phyloP scores from a whole-genome alignment of 2,888 invertebrate genomes.

The Halictus ligatus region DNA sequence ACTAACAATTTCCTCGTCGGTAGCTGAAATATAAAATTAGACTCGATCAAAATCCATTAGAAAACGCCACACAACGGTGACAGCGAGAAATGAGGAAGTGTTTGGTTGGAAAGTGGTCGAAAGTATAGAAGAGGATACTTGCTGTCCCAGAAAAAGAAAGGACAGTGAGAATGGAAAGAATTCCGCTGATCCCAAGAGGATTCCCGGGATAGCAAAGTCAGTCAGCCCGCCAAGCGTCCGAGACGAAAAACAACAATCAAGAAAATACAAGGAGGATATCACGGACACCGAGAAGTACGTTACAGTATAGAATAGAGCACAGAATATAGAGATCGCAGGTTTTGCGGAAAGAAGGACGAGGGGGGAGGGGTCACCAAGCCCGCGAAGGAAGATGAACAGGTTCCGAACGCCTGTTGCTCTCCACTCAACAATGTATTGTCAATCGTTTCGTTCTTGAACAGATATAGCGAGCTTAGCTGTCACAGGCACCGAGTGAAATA shows the following conservation, averaged over 20 bases:
- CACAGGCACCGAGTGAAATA: slow-evolving; percentile 77
- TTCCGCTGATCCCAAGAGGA: background rate
- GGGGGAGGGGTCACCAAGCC: background rate
- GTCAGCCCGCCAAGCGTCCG: background rate
- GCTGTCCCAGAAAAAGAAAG: background rate
- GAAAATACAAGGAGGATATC: background rate
- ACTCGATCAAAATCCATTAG: background rate
- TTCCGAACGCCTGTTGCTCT: slow-evolving; percentile 43
- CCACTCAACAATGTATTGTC: slow-evolving; percentile 63
- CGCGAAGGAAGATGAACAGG: slow-evolving; percentile 44
- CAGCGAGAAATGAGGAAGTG: background rate
- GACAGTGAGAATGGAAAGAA: slow-evolving; percentile 1
- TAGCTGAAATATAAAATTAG: background rate
- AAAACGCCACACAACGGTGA: background rate
- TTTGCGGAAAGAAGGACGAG: background rate
- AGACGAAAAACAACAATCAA: background rate
- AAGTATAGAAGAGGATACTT: background rate
- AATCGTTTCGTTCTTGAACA: slow-evolving; percentile 60
- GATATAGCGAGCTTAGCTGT: slow-evolving; percentile 63
- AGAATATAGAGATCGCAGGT: background rate
- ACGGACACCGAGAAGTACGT: background rate
- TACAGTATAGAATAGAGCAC: background rate
- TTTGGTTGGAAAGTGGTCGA: background rate
- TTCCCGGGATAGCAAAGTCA: background rate
- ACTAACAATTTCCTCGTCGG: too few relatives aligned